These are phyloP conservation scores for Acipenser ruthenus DNA, from an alignment of 2,797 vertebrate genomes.

Conservation along the genomic window DNA sequence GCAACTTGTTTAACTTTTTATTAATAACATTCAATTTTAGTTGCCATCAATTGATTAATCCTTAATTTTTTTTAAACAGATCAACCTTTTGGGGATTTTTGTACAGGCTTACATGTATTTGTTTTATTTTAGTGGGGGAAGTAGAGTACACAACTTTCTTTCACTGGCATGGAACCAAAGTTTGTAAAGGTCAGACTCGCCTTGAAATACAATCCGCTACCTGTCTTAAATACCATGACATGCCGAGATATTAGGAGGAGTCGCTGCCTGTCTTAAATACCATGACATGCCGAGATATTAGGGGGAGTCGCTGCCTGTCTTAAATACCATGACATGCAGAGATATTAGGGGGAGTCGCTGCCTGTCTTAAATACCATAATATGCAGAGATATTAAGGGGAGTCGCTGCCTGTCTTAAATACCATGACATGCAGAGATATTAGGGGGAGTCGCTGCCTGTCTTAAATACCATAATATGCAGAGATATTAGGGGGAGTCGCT, in stretches of 20 bases:
- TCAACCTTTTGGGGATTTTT: no score
- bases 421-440: not conserved
- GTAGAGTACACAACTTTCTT: no score
- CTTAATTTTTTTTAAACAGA: no score
- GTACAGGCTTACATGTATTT: no score
- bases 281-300: not conserved
- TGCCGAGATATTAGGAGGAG: no score
- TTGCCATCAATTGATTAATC: no score
- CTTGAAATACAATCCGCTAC: conserved; percentile 20
- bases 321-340: conserved; percentile 3
- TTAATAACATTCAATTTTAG: no score
- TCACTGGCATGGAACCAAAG: not conserved
- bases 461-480: not conserved
- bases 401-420: conserved; percentile 3
- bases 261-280: not conserved
- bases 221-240: conserved; percentile 3
- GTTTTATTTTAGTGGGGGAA: no score
- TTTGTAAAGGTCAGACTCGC: conserved; percentile 22
- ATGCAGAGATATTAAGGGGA: no score
- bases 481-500: not conserved
- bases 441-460: no score
- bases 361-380: conserved; percentile 4
- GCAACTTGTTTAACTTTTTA: no score
- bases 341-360: no score
- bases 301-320: not conserved